Evolutionary conservation across 2,113 vertebrate species (phyloP), one percentile per base, ranked within the genome.

Genomic region (Entosphenus tridentatus): DNA sequence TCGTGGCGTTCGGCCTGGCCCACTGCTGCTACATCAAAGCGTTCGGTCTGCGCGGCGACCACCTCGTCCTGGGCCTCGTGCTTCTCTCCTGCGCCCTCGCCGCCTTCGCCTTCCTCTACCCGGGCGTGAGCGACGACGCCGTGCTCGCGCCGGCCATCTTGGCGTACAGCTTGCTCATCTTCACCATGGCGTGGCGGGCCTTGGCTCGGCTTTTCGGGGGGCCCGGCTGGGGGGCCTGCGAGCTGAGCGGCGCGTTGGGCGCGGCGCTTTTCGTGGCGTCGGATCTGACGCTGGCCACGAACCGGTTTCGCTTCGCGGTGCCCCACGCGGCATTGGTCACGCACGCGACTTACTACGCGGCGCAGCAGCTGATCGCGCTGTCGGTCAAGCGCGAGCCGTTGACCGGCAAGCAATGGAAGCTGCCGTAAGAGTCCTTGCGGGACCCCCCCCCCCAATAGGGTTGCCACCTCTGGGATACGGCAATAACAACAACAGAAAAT

Each of bases 291-390:
- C 84, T 98, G 2, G 91, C 88, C 1, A 82, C 96, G 75, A 85
- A 96, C 80, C 81, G 96, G 77, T 98, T 98, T 81, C 87, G 93
- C 81, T 98, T 98, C 72, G 89, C 92, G 0, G 87, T 98, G 78
- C 92, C 91, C 68, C 83, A 96, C 72, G 90, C 92, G 0, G 81
- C 88, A 54, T 83, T 83, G 72, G 84, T 96, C 81, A 91, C 96
- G 80, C 96, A 96, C 90, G 88, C 89, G 67, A 96, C 90, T 2
- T 98, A 98, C 80, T 98, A 98, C 11, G 86, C 89, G 0, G 93
- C 88, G 8, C 93, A 98, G 78, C 96, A 96, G 91, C 83, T 96
- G 69, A 95, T 98, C 9, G 84, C 92, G 9, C 79, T 98, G 73
- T 98, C 93, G 2, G 89, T 83, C 0, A 65, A 9, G n/a, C 62